Evolutionary conservation across 1,140 invertebrate species (phyloP), one percentile per base, ranked within the genome.

Genomic region (Eriosoma lanigerum): DNA sequence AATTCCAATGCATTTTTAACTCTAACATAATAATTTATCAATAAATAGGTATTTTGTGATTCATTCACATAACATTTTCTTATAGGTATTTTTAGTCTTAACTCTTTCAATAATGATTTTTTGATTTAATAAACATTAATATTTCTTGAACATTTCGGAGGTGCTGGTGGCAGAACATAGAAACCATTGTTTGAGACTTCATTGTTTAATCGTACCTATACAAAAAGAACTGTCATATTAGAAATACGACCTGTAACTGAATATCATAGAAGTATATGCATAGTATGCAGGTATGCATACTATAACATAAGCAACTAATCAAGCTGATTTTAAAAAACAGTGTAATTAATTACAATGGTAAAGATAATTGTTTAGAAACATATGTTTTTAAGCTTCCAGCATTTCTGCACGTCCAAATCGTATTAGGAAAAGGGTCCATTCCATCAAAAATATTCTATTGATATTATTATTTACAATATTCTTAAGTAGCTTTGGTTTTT

Each of bases 51-150:
- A 66, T 10, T 46, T 66, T 38, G 32, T 13, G 10, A 44, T 29
- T 29, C 29, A 50, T 72, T 72, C 6, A 26, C 50, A 10, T 26
- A 0, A 50, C 0, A 8, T 70, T 50, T 50, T 60, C 56, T 60
- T 44, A 17, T 29, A 48, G n/a, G n/a, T n/a, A n/a, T 76, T 78
- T 78, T 60, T 85, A 91, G 90, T 90, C n/a, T n/a, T n/a, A 84
- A 84, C 88, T 81, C 90, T 90, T 58, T 89, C 90, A 86, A 90
- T 91, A 81, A 88, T 86, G 84, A 87, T 89, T 17, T 91, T 91
- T 82, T 86, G 87, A 72, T 89, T 91, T 81, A 89, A 89, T 64
- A 87, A 88, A n/a, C 1, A 66, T 81, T 48, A 76, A 58, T 12
- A 50, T 81, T 8, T 64, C 80, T 48, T 78, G 75, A 56, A 60